Percentiles rank a stretch among this genome's conserved stretches.
Conservation (phyloP, 2,888 invertebrate genomes). For the Schizaphis graminum region DNA sequence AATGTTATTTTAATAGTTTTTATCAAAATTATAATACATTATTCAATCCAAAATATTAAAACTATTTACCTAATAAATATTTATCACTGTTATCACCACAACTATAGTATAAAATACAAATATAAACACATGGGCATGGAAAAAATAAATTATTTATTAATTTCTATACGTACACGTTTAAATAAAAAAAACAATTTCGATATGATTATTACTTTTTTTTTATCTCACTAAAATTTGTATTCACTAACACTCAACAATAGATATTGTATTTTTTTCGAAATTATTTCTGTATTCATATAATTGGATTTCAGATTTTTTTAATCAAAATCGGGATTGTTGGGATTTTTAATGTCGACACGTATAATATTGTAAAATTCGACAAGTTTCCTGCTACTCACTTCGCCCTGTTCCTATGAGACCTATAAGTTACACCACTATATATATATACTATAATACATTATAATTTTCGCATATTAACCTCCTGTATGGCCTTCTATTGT, state of each 20-base stretch:
- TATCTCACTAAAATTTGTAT: background rate
- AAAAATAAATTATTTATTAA: conserved; percentile 8
- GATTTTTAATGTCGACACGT: background rate
- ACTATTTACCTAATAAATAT: background rate
- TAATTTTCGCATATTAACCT: background rate
- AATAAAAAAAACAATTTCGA: background rate
- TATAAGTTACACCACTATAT: background rate
- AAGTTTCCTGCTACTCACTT: background rate
- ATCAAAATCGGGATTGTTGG: background rate
- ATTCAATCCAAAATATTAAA: background rate
- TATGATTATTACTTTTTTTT: conserved; percentile 4
- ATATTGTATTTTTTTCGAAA: background rate
- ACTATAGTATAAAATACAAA: background rate
- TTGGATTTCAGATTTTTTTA: background rate
- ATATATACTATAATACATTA: background rate
- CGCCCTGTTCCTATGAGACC: background rate
- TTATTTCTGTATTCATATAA: background rate
- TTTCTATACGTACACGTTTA: background rate
- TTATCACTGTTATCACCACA: background rate
- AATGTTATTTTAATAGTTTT: background rate
- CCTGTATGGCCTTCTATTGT: background rate
- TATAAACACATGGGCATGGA: background rate
- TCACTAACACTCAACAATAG: background rate
- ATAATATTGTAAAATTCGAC: background rate
- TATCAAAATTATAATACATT: background rate